Conservation (phyloP, 2,113 vertebrate species). For the Uria aalge region DNA sequence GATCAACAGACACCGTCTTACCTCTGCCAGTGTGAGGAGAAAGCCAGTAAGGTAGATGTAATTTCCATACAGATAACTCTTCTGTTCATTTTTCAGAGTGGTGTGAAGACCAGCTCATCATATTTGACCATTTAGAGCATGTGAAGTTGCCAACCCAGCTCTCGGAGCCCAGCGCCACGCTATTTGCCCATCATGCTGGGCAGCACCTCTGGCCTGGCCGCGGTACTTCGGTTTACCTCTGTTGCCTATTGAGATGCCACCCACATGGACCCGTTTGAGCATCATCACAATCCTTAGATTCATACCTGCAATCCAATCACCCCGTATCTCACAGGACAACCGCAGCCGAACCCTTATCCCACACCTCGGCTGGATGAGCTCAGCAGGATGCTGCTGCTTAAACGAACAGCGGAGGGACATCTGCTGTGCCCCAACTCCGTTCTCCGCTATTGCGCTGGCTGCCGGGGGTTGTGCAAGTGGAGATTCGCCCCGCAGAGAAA, state of each 20-base stretch:
- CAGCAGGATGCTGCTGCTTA: neutral
- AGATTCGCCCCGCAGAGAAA: neutral
- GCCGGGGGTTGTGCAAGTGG: accelerated
- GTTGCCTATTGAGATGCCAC: neutral
- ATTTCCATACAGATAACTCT: neutral
- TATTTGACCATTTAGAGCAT: neutral
- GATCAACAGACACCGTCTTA: neutral
- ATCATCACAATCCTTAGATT: neutral
- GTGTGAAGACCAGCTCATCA: neutral
- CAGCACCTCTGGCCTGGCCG: neutral
- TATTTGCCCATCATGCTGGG: neutral
- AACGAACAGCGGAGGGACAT: neutral
- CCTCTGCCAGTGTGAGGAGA: neutral
- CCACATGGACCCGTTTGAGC: neutral
- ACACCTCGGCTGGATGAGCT: neutral
- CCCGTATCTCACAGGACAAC: neutral
- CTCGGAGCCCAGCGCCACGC: accelerated
- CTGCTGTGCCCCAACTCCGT: accelerated
- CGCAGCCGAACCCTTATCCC: neutral
- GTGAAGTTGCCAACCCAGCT: neutral
- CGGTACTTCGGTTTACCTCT: neutral
- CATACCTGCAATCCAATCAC: neutral
- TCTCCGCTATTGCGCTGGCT: neutral
- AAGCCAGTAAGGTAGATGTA: neutral
- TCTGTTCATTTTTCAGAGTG: neutral